A percentile compares a stretch with the other conserved stretches of the same genome.
phyloP scores from a whole-genome alignment of 2,888 invertebrate genomes.

The Amblyjoppa proteus region DNA sequence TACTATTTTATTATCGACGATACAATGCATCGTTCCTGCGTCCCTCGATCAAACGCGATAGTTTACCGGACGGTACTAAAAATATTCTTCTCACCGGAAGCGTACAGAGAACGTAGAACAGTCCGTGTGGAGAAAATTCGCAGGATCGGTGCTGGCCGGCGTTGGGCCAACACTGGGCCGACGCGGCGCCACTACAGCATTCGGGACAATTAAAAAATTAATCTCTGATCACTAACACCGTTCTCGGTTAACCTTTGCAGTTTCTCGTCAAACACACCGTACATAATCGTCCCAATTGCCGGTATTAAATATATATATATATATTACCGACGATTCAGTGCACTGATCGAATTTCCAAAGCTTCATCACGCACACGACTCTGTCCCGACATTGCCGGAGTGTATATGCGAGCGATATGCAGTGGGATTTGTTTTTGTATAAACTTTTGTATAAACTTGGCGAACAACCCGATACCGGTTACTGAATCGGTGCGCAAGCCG shows the following conservation, averaged over 20 bases:
- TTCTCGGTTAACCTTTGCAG: background rate
- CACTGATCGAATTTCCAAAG: background rate
- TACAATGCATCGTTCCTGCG: background rate
- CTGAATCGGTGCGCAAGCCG: background rate
- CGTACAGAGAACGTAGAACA: background rate
- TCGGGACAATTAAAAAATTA: too few species aligned
- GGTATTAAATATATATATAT: too few species aligned
- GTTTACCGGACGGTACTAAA: background rate
- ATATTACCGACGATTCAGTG: background rate
- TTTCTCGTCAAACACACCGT: background rate
- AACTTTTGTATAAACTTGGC: background rate
- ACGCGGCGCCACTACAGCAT: too few species aligned
- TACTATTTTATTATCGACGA: too few species aligned
- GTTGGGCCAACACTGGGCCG: too few species aligned
- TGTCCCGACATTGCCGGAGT: background rate
- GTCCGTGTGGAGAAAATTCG: too few species aligned
- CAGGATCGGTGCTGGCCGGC: too few species aligned
- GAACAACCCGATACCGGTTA: background rate
- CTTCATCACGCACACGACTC: background rate
- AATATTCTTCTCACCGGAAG: constrained; percentile 31
- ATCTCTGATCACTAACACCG: too few species aligned
- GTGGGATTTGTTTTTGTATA: background rate
- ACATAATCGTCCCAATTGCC: too few species aligned
- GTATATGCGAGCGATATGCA: background rate
- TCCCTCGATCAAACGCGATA: background rate